Base-by-base conservation (phyloP, 2,113 vertebrate genomes). In the Sylvia atricapilla region DNA sequence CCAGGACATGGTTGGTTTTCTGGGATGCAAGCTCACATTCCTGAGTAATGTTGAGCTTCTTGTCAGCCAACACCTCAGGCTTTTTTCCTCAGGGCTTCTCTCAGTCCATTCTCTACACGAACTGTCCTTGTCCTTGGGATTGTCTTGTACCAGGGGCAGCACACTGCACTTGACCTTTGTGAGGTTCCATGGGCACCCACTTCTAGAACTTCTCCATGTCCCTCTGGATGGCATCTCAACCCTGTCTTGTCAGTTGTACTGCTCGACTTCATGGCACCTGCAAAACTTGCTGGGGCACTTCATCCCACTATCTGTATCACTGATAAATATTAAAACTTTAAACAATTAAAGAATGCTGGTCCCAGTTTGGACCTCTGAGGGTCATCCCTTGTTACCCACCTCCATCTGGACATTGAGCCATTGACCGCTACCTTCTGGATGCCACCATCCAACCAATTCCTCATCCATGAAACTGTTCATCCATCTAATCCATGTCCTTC, bases 171-270 rank as follows among this genome's bases (percentile, higher is more conserved):
- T 50, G 17, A 6, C 5, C 12, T 50, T 43, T 31, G 8, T 10
- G 7, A 37, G 4, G 3, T 58, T 73, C 59, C 14, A 15, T 6
- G 11, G 17, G 21, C 1, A 0, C 16, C 21, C 17, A 4, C 25
- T 31, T 64, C 25, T 27, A 35, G 58, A 55, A 35, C 14, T 72
- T 64, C 59, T 66, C 27, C 43, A 43, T 7, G 4, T 37, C 43
- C 35, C 31, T 43, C 11, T 80, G 49, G 58, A 15, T 80, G 75
- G 13, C 14, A 49, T 72, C 25, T 73, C 27, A 88, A 33, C 50
- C 44, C 15, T 66, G 22, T 31, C 2, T 2, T 15, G 35, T 33
- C 17, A 58, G 1, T 12, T 58, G 35, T 33, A 6, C 31, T 56
- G 14, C 35, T 80, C 35, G 64, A 31, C 31, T 64, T 50, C 0